phyloP scores from a whole-genome alignment of 2,797 vertebrate genomes.

The Xiphophorus birchmanni region DNA sequence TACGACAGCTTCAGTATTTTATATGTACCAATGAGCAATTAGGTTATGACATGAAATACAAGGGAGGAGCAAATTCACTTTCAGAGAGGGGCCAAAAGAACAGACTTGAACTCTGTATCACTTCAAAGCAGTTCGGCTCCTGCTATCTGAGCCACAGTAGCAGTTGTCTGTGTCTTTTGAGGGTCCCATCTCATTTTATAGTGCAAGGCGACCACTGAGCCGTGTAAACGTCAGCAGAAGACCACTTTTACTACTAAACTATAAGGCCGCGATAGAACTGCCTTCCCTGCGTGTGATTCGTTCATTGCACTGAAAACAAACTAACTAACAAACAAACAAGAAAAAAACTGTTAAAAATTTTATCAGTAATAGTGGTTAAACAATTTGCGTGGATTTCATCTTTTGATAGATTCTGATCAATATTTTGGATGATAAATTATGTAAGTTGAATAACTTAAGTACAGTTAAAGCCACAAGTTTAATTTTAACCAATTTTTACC shows the following conservation, averaged over 20 bases:
- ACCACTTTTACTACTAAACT: constrained; percentile 4
- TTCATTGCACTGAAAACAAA: not conserved
- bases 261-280: not conserved
- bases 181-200: constrained; percentile 65
- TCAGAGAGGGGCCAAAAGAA: constrained; percentile 29
- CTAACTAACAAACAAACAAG: no score
- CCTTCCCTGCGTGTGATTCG: not conserved
- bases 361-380: not conserved
- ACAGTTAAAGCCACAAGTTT: not conserved
- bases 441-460: not conserved
- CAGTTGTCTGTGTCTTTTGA: constrained; percentile 77
- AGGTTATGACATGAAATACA: not conserved
- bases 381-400: not conserved
- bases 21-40: not conserved
- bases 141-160: constrained; percentile 76
- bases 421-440: not conserved
- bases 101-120: constrained; percentile 67
- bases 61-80: not conserved
- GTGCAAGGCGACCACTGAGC: constrained; percentile 49
- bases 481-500: not conserved
- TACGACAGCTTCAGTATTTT: not conserved
- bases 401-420: not conserved
- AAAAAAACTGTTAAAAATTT: not conserved
- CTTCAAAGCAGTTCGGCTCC: constrained; percentile 58
- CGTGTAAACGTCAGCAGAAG: constrained; percentile 58